Evolutionary conservation across 2,888 invertebrate species (phyloP).

Genomic region (Lobophora halterata): DNA sequence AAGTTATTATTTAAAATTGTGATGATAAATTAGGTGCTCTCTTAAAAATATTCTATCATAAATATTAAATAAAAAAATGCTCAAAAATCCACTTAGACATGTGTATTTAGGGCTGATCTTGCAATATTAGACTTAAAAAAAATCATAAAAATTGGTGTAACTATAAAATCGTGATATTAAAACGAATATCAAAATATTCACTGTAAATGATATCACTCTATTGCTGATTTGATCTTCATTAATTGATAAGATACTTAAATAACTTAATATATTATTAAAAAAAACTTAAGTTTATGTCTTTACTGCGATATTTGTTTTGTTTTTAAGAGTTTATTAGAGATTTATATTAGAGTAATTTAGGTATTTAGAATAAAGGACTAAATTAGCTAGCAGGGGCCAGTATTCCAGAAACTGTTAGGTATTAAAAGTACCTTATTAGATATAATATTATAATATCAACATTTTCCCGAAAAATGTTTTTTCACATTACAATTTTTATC

Average conservation of each 20-base stretch:
- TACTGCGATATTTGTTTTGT: conserved; percentile 66
- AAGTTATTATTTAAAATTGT: conserved; percentile 8
- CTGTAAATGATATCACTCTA: too few species aligned
- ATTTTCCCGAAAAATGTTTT: too few species aligned
- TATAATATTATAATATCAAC: conserved; percentile 11
- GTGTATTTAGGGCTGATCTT: conserved; percentile 52
- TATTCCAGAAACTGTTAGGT: conserved; percentile 56
- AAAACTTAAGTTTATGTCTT: too few species aligned
- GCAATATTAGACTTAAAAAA: conserved; percentile 56
- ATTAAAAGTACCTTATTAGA: conserved; percentile 26
- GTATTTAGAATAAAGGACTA: conserved; percentile 38
- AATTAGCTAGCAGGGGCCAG: conserved; percentile 63
- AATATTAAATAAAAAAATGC: conserved; percentile 18
- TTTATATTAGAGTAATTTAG: conserved; percentile 20
- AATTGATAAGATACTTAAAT: too few species aligned
- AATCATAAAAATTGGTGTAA: not conserved
- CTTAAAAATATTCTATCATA: not conserved
- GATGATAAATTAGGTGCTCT: conserved; percentile 15
- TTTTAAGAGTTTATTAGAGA: conserved; percentile 59
- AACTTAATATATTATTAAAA: too few species aligned
- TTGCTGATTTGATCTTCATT: too few species aligned
- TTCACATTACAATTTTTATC: too few species aligned
- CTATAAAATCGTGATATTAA: too few species aligned
- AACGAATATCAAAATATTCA: too few species aligned
- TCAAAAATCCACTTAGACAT: conserved; percentile 32